Conservation (phyloP, 2,113 vertebrate species). For the Neogobius melanostomus region DNA sequence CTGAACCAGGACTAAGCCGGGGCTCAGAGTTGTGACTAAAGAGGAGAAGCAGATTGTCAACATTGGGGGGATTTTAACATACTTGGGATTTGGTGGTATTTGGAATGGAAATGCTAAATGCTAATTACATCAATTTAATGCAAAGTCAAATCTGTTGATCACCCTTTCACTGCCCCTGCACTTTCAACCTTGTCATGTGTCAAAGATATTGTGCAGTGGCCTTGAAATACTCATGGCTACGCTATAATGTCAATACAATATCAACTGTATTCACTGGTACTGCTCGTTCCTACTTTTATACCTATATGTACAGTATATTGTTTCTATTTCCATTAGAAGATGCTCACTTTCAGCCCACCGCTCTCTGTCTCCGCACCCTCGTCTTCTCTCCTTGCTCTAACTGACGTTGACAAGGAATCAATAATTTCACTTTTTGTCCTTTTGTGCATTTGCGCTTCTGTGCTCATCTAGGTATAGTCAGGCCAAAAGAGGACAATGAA, state of each 20-base stretch:
- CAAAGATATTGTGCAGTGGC: constrained; percentile 5
- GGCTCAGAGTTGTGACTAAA: no score
- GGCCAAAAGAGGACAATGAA: constrained; percentile 33
- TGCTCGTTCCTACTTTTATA: neutral
- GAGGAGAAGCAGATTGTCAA: no score
- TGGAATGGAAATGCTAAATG: no score
- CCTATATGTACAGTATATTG: neutral
- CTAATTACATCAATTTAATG: no score
- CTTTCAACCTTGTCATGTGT: neutral
- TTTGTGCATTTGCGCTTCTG: constrained; percentile 56
- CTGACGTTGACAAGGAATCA: constrained; percentile 72
- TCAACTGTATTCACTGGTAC: neutral
- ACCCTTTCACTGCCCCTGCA: neutral
- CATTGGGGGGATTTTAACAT: no score
- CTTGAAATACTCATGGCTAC: neutral
- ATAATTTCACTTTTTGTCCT: constrained; percentile 64
- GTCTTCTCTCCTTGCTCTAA: constrained; percentile 51
- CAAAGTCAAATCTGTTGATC: neutral
- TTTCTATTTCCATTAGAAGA: constrained; percentile 3
- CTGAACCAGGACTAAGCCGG: no score
- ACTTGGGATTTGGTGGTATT: no score
- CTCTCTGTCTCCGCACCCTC: constrained; percentile 17
- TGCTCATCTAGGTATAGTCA: constrained; percentile 42
- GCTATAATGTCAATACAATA: constrained; percentile 8
- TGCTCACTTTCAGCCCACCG: constrained; percentile 18